Base-by-base conservation (phyloP, 2,888 invertebrate species). In the Cosmopolites sordidus region DNA sequence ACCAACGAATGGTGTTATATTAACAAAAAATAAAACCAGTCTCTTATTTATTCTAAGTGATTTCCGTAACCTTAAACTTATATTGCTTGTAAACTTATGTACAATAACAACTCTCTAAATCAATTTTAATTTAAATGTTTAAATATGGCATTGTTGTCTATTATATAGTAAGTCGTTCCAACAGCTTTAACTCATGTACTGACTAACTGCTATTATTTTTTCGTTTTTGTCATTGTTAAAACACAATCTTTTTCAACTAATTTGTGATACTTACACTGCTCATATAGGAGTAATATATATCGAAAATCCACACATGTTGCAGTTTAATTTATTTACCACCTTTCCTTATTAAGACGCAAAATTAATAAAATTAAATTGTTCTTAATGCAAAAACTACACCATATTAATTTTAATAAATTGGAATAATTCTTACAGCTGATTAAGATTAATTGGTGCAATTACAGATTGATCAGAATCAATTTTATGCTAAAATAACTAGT, bases 191-290 rank as follows among this genome's bases (percentile, higher is more conserved):
- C 42, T 60, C 51, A 59, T 61, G 60, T 59, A 63, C 61, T 61
- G 61, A 63, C 56, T 58, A 43, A 63, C 59, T 50, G 63, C 63
- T 63, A 60, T 59, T 61, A 55, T 56, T 41, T 54, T 58, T 55
- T 58, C 49, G 53, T 58, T 62, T n/a, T n/a, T 64, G 57, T 60
- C 52, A 56, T 56, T 58, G 50, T 56, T 50, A 44, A 51, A 16
- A 59, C 59, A 65, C 61, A 55, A 58, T 59, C 59, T 62, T 65
- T 58, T 58, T 45, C 11, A 66, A 69, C 64, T 66, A 66, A 67
- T 69, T 68, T 69, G 68, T 69, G 69, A 68, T 69, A 68, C 62
- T 60, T 64, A 64, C 68, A 67, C 67, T 67, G 69, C 66, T 67
- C 68, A 68, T 68, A 63, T 67, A 66, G 68, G 64, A 65, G 66